Percentiles rank a stretch among this genome's conserved stretches.
phyloP scores from a whole-genome alignment of 2,113 vertebrate species.

The Paracanthobrama guichenoti region DNA sequence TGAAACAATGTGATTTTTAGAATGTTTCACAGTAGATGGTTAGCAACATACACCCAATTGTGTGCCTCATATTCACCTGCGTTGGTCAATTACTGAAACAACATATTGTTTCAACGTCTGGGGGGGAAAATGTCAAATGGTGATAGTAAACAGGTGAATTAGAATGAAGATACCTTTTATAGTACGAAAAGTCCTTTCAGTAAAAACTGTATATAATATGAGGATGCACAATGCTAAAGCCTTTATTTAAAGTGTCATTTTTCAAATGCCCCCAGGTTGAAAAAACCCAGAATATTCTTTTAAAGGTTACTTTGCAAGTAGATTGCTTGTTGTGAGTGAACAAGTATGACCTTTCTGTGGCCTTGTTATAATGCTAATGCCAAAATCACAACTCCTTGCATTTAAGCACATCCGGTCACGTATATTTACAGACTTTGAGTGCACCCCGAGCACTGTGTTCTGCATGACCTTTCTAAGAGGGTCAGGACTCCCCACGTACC shows the following conservation, averaged over 20 bases:
- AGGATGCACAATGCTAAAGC: not conserved
- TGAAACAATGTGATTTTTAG: too few species aligned
- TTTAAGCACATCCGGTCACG: not conserved
- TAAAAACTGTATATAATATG: not conserved
- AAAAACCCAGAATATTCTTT: constrained; percentile 11
- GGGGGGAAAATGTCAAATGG: too few species aligned
- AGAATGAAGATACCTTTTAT: too few species aligned
- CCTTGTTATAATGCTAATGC: not conserved
- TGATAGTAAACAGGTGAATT: too few species aligned
- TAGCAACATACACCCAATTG: too few species aligned
- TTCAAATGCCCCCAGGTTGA: not conserved
- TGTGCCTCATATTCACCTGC: too few species aligned
- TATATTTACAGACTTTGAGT: constrained; percentile 17
- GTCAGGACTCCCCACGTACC: constrained; percentile 25
- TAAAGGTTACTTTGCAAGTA: constrained; percentile 8
- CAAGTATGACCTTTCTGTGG: not conserved
- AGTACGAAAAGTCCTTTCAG: too few species aligned
- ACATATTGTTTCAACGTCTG: too few species aligned
- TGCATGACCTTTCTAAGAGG: constrained; percentile 48
- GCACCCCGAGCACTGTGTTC: constrained; percentile 60
- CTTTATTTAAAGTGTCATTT: not conserved
- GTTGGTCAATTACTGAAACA: too few species aligned
- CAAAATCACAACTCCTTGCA: not conserved
- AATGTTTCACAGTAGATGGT: too few species aligned
- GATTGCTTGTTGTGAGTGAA: constrained; percentile 21